phyloP scores from a whole-genome alignment of 2,888 invertebrate genomes.

The Metacarcinus magister region DNA sequence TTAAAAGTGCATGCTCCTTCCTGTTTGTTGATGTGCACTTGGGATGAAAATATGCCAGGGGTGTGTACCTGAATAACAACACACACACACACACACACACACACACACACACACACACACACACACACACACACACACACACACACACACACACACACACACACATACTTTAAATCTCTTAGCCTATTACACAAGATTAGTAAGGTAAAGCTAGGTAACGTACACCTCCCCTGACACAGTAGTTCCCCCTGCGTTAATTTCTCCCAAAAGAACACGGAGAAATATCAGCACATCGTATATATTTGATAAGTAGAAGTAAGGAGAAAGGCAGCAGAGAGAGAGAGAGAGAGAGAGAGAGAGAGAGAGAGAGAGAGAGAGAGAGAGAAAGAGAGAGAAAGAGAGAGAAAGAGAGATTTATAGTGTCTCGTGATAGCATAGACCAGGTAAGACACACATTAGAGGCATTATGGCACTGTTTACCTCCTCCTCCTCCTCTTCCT shows the following conservation, averaged over 20 bases:
- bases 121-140: conserved; percentile 14
- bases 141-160: background rate
- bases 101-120: background rate
- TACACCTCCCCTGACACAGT: too few species aligned
- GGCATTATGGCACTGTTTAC: background rate
- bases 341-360: background rate
- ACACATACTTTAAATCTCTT: background rate
- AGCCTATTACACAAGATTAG: background rate
- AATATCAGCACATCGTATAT: too few species aligned
- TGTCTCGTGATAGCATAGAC: too few species aligned
- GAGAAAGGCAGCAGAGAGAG: background rate
- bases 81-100: too few species aligned
- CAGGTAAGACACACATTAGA: background rate
- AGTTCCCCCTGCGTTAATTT: too few species aligned
- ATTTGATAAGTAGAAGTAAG: background rate
- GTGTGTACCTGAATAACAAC: too few species aligned
- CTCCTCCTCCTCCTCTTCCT: background rate
- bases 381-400: conserved; percentile 32
- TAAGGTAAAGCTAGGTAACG: background rate
- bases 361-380: conserved; percentile 26
- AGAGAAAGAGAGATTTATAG: conserved; percentile 12
- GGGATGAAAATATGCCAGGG: too few species aligned
- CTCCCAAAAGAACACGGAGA: too few species aligned
- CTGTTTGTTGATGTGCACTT: background rate
- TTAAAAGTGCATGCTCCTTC: background rate